phyloP scores from a whole-genome alignment of 2,888 invertebrate genomes.

The Epinotia ramella region DNA sequence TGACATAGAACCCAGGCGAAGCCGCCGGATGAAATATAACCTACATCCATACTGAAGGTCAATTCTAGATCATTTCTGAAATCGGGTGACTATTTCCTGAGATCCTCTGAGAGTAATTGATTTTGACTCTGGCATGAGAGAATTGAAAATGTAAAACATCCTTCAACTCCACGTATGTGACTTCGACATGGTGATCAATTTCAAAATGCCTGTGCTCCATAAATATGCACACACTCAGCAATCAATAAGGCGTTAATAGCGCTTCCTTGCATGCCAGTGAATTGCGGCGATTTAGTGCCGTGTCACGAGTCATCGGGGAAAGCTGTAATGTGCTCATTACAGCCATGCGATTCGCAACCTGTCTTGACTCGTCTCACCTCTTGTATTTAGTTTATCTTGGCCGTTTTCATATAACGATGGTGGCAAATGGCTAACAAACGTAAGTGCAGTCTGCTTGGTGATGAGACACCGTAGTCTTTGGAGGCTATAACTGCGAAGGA shows the following conservation, averaged over 20 bases:
- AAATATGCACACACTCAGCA: conserved; percentile 4
- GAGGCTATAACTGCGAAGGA: no score
- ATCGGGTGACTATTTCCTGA: no score
- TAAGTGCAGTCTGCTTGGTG: background rate
- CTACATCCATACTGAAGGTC: no score
- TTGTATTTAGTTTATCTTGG: background rate
- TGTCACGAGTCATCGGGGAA: conserved; percentile 36
- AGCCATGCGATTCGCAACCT: background rate
- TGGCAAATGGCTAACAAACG: background rate
- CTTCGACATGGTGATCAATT: background rate
- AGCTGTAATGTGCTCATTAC: conserved; percentile 29
- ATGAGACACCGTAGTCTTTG: background rate
- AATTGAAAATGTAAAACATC: background rate
- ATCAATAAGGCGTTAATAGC: conserved; percentile 23
- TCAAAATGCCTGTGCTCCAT: background rate
- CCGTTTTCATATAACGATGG: background rate
- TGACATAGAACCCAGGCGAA: no score
- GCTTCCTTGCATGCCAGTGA: conserved; percentile 23
- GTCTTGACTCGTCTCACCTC: background rate
- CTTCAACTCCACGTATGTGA: no score
- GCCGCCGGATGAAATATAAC: no score
- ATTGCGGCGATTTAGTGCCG: conserved; percentile 4
- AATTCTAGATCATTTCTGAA: no score
- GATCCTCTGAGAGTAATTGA: background rate
- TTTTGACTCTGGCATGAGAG: background rate